Evolutionary conservation across 35 echinoderm and acorn worm genomes (phyloP).

Genomic region (Stichopus chloronotus): DNA sequence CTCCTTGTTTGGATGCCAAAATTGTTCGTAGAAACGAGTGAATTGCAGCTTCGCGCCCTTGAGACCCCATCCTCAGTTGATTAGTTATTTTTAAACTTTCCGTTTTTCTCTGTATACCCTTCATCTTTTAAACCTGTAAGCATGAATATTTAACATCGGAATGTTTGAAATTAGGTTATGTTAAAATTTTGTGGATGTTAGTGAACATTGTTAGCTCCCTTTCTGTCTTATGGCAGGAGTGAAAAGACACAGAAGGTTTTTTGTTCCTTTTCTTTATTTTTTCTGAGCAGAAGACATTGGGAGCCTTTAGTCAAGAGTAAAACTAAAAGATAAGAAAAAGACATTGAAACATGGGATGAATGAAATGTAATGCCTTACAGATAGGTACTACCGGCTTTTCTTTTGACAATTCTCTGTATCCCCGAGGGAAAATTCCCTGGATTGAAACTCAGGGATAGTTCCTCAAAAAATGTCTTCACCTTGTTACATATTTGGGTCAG

Average conservation of each 20-base stretch:
- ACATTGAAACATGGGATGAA: background rate
- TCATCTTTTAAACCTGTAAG: background rate
- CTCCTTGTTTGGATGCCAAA: too few species aligned
- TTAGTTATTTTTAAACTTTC: background rate
- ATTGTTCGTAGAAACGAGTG: background rate
- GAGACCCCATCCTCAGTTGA: background rate
- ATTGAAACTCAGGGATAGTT: background rate
- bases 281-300: background rate
- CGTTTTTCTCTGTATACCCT: background rate
- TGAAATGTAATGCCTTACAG: background rate
- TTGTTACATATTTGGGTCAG: background rate
- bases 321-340: background rate
- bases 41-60: background rate
- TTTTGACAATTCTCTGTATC: background rate
- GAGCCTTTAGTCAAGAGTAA: background rate
- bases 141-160: background rate
- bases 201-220: background rate
- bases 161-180: constrained; percentile 5
- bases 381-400: background rate
- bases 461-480: background rate
- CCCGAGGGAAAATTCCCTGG: background rate
- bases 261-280: too few species aligned
- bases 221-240: background rate
- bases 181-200: background rate
- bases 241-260: background rate